Evolutionary conservation across 2,113 vertebrate species (phyloP), one percentile per base, ranked within the genome.

Genomic region (Charina bottae): DNA sequence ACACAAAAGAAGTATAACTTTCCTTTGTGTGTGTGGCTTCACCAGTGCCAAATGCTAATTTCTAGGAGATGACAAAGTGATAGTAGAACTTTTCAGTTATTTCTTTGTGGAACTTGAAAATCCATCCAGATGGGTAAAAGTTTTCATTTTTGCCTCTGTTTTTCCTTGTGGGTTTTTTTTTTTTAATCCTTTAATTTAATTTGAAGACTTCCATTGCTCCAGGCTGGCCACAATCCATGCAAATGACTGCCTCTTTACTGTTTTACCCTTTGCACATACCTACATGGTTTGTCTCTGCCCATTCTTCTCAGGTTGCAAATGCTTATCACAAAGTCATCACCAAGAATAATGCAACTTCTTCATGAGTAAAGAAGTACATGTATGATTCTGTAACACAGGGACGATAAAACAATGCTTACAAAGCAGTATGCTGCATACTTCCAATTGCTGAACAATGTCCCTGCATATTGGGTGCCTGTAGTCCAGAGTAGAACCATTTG

Each of bases 11-110:
- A 97, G 94, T 83, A 83, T 94, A 90, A 96, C 95, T 95, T 97
- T 97, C 96, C 94, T 97, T 97, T 97, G 97, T 97, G 97, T 97
- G 87, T 97, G 89, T 95, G 93, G 96, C 64, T 97, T 97, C 96
- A 96, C 94, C 94, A 89, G 93, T 96, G 95, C 93, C 93, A 92
- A 92, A 92, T 95, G 95, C 91, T 96, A 91, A 95, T 92, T 95
- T 94, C 91, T 93, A 83, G 94, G 91, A 94, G 93, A 93, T 85
- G 95, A 94, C 46, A 93, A 85, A 89, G 56, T 55, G 92, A 92
- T 90, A 92, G 91, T 94, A 95, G 90, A 94, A 94, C 91, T 96
- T 90, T 93, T 49, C 58, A 56, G 49, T 92, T 88, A 55, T 95
- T 87, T 92, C 28, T 91, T 87, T 94, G 94, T 95, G 93, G 90